Conservation (phyloP, 2,113 vertebrate species). For the Struthidea cinerea region DNA sequence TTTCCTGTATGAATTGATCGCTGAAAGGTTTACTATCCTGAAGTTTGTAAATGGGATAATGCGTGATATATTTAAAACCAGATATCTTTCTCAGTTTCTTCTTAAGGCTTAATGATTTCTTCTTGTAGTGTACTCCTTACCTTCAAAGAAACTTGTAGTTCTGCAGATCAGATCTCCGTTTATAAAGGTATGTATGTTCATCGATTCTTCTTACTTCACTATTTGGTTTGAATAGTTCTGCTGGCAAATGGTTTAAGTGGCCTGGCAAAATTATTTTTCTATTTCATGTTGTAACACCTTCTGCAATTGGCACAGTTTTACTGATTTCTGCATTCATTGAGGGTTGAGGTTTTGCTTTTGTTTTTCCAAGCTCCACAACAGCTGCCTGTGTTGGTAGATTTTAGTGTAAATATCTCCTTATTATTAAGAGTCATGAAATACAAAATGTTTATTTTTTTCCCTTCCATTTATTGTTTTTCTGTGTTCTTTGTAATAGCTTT, state of each 20-base stretch:
- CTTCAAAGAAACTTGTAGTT: conserved; percentile 82
- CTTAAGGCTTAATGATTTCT: background rate
- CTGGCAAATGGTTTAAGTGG: background rate
- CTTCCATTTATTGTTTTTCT: background rate
- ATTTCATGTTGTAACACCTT: background rate
- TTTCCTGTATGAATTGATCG: background rate
- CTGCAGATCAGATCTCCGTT: conserved; percentile 91
- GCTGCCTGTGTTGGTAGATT: background rate
- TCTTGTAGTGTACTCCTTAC: conserved; percentile 81
- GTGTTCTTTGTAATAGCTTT: background rate
- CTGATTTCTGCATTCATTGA: background rate
- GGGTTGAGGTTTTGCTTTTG: background rate
- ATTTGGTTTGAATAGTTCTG: background rate
- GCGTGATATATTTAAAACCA: background rate
- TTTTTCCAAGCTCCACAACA: background rate
- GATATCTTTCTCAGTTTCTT: background rate
- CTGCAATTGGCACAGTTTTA: background rate
- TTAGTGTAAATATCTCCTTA: background rate
- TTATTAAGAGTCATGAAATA: background rate
- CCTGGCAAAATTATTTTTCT: background rate
- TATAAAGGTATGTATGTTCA: conserved; percentile 80
- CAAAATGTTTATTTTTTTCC: background rate
- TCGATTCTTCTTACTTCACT: background rate
- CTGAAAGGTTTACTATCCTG: background rate
- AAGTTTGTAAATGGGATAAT: background rate